Conservation (phyloP, 2,888 invertebrate genomes). For the Sylvicola cinctus region DNA sequence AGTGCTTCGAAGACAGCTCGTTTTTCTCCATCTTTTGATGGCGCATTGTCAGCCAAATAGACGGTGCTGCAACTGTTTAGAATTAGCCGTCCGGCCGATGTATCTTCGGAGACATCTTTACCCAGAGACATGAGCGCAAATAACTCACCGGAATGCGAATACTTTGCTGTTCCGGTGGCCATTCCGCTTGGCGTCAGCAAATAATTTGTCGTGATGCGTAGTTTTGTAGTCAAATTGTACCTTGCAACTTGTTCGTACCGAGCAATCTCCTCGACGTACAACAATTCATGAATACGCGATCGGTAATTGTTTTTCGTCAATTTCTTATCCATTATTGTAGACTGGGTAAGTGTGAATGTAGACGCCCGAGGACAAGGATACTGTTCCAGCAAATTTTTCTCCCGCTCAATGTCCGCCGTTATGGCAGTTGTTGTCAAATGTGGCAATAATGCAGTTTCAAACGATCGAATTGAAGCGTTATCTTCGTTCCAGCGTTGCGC, state of each 20-base stretch:
- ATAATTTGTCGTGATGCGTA: constrained; percentile 43
- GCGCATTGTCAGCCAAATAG: constrained; percentile 23
- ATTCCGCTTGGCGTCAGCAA: constrained; percentile 44
- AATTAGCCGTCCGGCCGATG: constrained; percentile 57
- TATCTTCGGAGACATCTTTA: constrained; percentile 61
- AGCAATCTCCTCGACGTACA: constrained; percentile 59
- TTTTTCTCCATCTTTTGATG: constrained; percentile 14
- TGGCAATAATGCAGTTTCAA: constrained; percentile 31
- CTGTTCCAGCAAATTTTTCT: constrained; percentile 31
- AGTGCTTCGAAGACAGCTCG: constrained; percentile 47
- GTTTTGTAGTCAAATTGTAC: constrained; percentile 41
- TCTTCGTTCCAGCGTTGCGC: constrained; percentile 37
- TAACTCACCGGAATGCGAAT: constrained; percentile 51
- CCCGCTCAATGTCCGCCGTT: constrained; percentile 27
- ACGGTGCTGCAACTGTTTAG: constrained; percentile 55
- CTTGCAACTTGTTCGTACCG: constrained; percentile 44
- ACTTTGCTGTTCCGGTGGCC: constrained; percentile 51
- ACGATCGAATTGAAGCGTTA: constrained; percentile 31
- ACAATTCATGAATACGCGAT: constrained; percentile 49
- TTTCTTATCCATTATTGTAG: constrained; percentile 38
- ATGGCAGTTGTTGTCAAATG: constrained; percentile 26
- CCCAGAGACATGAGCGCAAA: constrained; percentile 51
- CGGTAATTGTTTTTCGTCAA: constrained; percentile 48
- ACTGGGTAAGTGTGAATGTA: constrained; percentile 44
- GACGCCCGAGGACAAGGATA: constrained; percentile 46